Evolutionary conservation across 92 coral and sea anemone genomes (phyloP).

Genomic region (Diadumene lineata): DNA sequence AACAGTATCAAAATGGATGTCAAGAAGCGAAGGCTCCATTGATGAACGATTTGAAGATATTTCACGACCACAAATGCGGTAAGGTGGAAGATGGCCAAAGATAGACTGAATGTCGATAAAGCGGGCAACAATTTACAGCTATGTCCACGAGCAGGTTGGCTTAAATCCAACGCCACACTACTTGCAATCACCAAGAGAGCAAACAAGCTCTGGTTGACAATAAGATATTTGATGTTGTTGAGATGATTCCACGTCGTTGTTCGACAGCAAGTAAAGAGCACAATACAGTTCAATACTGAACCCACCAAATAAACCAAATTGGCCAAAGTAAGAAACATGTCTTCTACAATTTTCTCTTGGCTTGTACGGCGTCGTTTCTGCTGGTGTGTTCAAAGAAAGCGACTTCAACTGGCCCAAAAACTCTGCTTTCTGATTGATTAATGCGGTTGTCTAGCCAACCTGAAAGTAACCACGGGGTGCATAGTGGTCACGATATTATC

Average conservation of each 20-base stretch:
- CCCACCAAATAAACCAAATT: not conserved
- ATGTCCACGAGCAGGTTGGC: too few relatives aligned
- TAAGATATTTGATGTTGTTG: not conserved
- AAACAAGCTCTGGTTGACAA: not conserved
- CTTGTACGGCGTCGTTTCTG: not conserved
- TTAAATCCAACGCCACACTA: too few relatives aligned
- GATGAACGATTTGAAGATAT: too few relatives aligned
- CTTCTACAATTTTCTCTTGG: not conserved
- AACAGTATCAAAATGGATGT: too few relatives aligned
- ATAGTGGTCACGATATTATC: too few relatives aligned
- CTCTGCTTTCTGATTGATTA: not conserved
- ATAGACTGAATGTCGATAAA: too few relatives aligned
- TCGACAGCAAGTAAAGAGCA: not conserved
- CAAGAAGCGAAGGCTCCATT: too few relatives aligned
- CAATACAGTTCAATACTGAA: not conserved
- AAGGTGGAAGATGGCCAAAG: too few relatives aligned
- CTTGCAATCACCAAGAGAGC: too few relatives aligned
- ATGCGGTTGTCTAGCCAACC: not conserved
- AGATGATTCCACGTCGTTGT: not conserved
- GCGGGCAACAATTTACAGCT: too few relatives aligned
- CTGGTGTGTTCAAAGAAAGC: not conserved
- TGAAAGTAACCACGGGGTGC: not conserved
- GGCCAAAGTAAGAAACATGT: not conserved
- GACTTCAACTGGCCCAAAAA: not conserved
- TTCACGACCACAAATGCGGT: too few relatives aligned